Evolutionary conservation across 2,113 vertebrate genomes (phyloP).

Genomic region (Coptodon rendalli): DNA sequence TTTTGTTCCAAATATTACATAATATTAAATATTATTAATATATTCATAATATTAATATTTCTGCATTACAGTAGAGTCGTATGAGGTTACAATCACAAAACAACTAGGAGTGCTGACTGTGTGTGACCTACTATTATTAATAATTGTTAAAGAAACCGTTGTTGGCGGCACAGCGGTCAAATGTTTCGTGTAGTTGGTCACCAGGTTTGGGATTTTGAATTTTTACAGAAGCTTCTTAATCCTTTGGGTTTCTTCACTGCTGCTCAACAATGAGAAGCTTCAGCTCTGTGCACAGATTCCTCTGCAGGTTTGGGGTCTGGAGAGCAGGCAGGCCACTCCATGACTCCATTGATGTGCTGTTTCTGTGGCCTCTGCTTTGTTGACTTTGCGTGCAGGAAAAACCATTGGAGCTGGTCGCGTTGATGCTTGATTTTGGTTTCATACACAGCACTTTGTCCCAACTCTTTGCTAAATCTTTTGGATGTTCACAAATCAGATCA

Average conservation of each 20-base stretch:
- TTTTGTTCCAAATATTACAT: not conserved
- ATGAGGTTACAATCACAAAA: not conserved
- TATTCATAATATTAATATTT: not conserved
- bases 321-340: not conserved
- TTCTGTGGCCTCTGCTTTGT: not conserved
- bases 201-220: not conserved
- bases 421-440: not conserved
- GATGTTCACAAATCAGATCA: not conserved
- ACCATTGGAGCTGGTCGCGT: rapidly evolving
- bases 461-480: not conserved
- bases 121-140: not conserved
- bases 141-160: not conserved
- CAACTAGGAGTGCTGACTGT: not conserved
- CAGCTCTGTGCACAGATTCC: not conserved
- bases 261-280: not conserved
- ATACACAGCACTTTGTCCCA: not conserved
- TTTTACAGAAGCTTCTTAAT: not conserved
- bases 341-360: not conserved
- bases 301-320: not conserved
- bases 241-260: not conserved
- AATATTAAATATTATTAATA: not conserved
- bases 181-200: not conserved
- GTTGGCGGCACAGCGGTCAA: not conserved
- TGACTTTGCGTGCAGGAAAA: not conserved
- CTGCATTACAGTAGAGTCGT: rapidly evolving